Evolutionary conservation across 2,888 invertebrate genomes (phyloP).

Genomic region (Gastracanthus pulcherrimus): DNA sequence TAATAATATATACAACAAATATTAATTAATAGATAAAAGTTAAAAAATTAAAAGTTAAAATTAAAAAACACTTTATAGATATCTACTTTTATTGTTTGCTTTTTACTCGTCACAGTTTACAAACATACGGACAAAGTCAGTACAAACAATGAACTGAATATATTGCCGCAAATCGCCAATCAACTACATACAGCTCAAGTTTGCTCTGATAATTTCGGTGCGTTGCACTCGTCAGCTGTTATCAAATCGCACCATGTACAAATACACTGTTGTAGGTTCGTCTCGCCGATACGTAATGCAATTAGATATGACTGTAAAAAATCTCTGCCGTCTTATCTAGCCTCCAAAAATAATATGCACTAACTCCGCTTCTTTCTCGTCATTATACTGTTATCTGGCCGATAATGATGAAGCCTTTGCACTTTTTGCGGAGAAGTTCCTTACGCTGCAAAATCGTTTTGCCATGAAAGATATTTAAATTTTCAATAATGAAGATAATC

Average conservation of each 20-base stretch:
- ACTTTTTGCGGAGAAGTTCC: no score
- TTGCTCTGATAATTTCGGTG: background rate
- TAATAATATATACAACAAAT: no score
- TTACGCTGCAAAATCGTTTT: no score
- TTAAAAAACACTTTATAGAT: background rate
- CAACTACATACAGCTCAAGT: no score
- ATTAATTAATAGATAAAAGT: background rate
- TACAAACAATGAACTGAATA: background rate
- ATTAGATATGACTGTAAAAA: no score
- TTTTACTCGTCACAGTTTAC: background rate
- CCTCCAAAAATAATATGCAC: background rate
- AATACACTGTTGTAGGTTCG: background rate
- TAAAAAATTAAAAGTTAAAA: background rate
- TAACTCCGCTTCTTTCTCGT: background rate
- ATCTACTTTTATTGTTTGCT: background rate
- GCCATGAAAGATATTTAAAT: no score
- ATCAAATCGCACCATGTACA: background rate
- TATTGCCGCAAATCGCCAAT: background rate
- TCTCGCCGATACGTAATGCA: no score
- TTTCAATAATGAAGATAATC: no score
- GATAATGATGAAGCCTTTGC: no score
- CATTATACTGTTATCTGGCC: background rate
- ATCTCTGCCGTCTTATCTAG: background rate
- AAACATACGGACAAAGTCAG: background rate
- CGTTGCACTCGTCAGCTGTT: background rate